Base-by-base conservation (phyloP, 1,140 invertebrate genomes). In the Drosophila virilis region DNA sequence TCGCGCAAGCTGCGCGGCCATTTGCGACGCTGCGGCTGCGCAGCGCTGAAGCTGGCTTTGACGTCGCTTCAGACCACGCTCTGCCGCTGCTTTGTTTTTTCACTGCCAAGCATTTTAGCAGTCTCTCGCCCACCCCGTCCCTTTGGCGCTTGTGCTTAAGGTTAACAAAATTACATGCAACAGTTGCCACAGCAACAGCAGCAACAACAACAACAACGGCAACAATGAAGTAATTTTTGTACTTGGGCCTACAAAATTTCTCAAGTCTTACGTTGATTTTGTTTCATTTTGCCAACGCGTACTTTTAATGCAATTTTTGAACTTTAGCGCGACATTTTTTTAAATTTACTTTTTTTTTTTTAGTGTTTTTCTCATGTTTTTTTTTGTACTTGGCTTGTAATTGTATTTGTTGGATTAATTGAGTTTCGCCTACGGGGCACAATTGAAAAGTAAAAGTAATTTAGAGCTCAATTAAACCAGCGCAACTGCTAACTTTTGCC, bases 401-500 rank as follows among this genome's bases (percentile, higher is more conserved):
- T 62, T 37, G 37, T 33, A 52, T 71, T 58, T 60, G 68, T 52
- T 54, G 46, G 22, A 51, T 67, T 69, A 74, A 74, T 69, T 69
- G 58, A 74, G 71, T 62, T 69, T 54, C 71, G 72, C 72, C 66
- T 33, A 38, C 38, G 28, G 38, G 13, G 43, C 71, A 51, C 67
- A 72, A 62, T 67, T 60, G 74, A 73, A 82, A 81, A 85, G 82
- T 81, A 84, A 85, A 86, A 85, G 73, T 78, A 71, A 74, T 81
- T 85, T 78, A 76, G 46, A 40, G 81, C 69, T 68, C 74, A 84
- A 85, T 84, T 85, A 85, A 86, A 55, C 59, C 33, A 51, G 33
- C 28, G 6, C 40, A 42, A 10, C 60, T 54, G 45, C 40, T 40
- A 75, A 70, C 46, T 75, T 65, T 65, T 42, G 33, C 15, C 51